Conservation (phyloP, 2,113 vertebrate genomes). For the Daboia siamensis region DNA sequence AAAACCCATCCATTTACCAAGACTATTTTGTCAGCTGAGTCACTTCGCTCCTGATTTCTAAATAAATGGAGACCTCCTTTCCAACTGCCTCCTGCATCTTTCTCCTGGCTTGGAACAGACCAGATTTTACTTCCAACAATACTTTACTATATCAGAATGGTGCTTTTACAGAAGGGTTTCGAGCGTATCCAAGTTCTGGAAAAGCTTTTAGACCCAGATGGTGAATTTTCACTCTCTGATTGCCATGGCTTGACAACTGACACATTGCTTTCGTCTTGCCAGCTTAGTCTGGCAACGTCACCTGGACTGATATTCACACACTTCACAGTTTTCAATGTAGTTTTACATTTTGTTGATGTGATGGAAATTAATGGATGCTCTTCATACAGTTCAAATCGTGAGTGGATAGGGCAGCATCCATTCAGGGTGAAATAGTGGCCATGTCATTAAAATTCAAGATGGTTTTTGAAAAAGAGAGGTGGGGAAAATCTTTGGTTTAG, state of each 20-base stretch:
- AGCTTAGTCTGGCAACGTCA: slow-evolving; percentile 50
- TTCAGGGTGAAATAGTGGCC: background rate
- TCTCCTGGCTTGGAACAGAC: too few relatives aligned
- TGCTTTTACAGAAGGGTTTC: slow-evolving; percentile 20
- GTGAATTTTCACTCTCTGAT: slow-evolving; percentile 35
- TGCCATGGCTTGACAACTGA: slow-evolving; percentile 38
- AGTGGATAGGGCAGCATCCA: background rate
- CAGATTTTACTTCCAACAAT: too few relatives aligned
- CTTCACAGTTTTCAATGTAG: slow-evolving; percentile 22
- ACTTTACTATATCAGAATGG: background rate
- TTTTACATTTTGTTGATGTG: slow-evolving; percentile 36
- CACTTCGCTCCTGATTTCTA: too few relatives aligned
- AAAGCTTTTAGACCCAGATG: slow-evolving; percentile 40
- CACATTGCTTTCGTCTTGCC: slow-evolving; percentile 15
- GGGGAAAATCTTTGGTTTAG: background rate
- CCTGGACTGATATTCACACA: slow-evolving; percentile 33
- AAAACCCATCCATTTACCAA: too few relatives aligned
- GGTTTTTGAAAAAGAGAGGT: background rate
- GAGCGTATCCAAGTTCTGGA: slow-evolving; percentile 32
- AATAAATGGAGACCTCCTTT: too few relatives aligned
- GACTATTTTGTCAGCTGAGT: too few relatives aligned
- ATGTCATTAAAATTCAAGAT: background rate
- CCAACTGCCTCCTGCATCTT: too few relatives aligned
- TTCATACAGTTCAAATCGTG: slow-evolving; percentile 31
- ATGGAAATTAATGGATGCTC: slow-evolving; percentile 49